Base-by-base conservation (phyloP, 2,797 vertebrate species). In the Macrochelys suwanniensis region DNA sequence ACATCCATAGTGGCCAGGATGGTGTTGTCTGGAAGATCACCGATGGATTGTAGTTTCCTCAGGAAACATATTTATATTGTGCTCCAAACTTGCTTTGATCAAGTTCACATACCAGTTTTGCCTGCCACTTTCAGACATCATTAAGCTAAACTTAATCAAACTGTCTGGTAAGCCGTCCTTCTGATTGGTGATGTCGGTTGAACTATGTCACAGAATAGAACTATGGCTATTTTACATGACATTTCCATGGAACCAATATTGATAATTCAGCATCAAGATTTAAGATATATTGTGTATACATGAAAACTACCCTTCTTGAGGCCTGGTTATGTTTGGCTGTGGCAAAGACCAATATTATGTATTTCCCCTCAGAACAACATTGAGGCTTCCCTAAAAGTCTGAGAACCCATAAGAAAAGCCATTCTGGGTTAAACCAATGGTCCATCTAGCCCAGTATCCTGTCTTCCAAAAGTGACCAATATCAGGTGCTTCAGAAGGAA, bases 371-470 rank as follows among this genome's bases (percentile, higher is more conserved):
- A 53, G 28, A 45, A n/a, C 6, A 5, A n/a, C 6, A 7, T 49
- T 54, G 28, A 0, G 2, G 5, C 37, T 81, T 68, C 45, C 71
- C 71, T 0, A 0, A 42, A 83, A 85, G 42, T 1, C 0, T 28
- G 45, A 49, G 80, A 15, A 42, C 17, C 9, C n/a, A 37, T 68
- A 37, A 68, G 10, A 68, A 37, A 7, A 33, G 33, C 33, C 17
- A 68, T 21, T 9, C 17, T n/a, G n/a, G 65, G 65, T 21, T 17
- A 68, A 9, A 21, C 17, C n/a, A 23, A 68, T 37, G 65, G n/a
- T 37, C n/a, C 16, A 21, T 21, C n/a, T 68, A 68, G 17, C n/a
- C 19, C 65, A 37, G 65, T 68, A 68, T 37, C 7, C 65, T 68
- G 19, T 37, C n/a, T 68, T 68, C n/a, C 9, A 8, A 37, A 19